These are phyloP conservation scores for Dryobotodes eremita DNA, from an alignment of 2,888 invertebrate species.

Conservation along the genomic window DNA sequence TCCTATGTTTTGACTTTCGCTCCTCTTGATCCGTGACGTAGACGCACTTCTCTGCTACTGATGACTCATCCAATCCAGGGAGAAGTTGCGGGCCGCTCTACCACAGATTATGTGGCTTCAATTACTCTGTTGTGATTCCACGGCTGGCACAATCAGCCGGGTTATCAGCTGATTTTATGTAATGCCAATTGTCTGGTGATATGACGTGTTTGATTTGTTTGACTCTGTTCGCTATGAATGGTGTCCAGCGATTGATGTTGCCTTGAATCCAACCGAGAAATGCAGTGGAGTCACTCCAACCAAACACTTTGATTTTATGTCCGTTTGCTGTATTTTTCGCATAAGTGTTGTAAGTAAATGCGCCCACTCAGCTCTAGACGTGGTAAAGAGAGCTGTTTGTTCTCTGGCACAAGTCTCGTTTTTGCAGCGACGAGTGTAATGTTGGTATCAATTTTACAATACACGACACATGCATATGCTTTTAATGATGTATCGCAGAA, in stretches of 20 bases:
- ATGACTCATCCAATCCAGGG: not conserved
- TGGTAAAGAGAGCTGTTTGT: not conserved
- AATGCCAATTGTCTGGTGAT: not conserved
- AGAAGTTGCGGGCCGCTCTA: not conserved
- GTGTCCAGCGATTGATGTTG: not conserved
- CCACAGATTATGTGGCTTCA: conserved; percentile 2
- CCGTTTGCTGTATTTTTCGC: not conserved
- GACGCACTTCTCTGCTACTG: not conserved
- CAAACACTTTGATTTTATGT: not conserved
- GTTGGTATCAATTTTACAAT: conserved; percentile 3
- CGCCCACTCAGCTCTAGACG: not conserved
- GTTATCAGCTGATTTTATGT: conserved; percentile 4
- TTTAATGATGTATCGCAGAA: conserved; percentile 1
- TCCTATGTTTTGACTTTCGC: not conserved
- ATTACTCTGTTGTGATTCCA: conserved; percentile 6
- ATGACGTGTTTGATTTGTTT: not conserved
- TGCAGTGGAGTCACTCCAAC: not conserved
- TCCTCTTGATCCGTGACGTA: conserved; percentile 7
- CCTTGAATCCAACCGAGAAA: too few species aligned
- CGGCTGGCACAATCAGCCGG: conserved; percentile 9
- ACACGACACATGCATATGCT: conserved; percentile 7
- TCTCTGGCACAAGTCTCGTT: not conserved
- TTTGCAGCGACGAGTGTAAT: not conserved
- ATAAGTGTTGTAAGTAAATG: not conserved
- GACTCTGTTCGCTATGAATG: conserved; percentile 3